A percentile compares a stretch with the other conserved stretches of the same genome.
These are phyloP conservation scores for Philereme vetulata DNA, from an alignment of 2,888 invertebrate species.

Conservation along the genomic window DNA sequence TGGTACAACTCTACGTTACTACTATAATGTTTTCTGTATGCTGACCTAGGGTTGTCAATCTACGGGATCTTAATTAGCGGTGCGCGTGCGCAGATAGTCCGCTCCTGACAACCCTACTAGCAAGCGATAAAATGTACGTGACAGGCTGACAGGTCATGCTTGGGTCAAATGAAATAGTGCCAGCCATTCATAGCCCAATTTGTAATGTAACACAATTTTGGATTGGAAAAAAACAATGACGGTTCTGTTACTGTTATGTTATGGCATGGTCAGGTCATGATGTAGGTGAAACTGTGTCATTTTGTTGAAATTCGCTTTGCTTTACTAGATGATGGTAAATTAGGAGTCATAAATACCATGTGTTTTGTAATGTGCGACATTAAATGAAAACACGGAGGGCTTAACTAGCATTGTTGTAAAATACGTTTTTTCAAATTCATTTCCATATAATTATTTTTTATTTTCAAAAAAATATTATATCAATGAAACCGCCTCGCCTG, in stretches of 20 bases:
- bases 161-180: slow-evolving; percentile 35
- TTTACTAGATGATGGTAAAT: neutral
- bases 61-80: slow-evolving; percentile 58
- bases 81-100: slow-evolving; percentile 52
- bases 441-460: too few species aligned
- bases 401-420: too few species aligned
- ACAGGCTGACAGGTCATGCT: slow-evolving; percentile 42
- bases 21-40: neutral
- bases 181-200: slow-evolving; percentile 33
- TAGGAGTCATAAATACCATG: too few species aligned
- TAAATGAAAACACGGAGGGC: too few species aligned
- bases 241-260: neutral
- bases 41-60: slow-evolving; percentile 51
- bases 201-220: slow-evolving; percentile 24
- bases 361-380: too few species aligned
- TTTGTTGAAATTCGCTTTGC: neutral
- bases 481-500: too few species aligned
- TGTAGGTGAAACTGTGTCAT: slow-evolving; percentile 12
- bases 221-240: slow-evolving; percentile 20
- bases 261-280: slow-evolving; percentile 3
- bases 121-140: slow-evolving; percentile 49
- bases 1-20: neutral
- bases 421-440: too few species aligned
- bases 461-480: too few species aligned
- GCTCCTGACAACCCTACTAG: slow-evolving; percentile 42